Conservation (phyloP, 2,113 vertebrate genomes). For the Todiramphus chloris region DNA sequence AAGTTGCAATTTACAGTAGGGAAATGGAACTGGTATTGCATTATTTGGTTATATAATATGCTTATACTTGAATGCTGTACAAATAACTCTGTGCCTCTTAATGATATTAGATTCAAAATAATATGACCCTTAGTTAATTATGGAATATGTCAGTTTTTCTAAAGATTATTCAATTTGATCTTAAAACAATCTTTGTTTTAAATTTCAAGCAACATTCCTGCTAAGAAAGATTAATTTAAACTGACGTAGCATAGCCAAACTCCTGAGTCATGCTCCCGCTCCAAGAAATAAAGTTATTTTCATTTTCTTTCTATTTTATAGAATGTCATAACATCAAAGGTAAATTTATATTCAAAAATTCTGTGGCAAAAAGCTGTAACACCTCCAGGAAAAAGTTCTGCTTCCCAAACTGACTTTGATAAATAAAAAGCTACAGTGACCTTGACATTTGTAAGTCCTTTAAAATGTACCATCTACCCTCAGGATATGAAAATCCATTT, state of each 20-base stretch:
- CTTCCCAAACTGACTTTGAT: background rate
- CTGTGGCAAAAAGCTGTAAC: background rate
- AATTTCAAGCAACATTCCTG: background rate
- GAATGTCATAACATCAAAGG: background rate
- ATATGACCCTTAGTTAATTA: background rate
- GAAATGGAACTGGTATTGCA: background rate
- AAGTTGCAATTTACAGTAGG: background rate
- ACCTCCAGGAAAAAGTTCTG: background rate
- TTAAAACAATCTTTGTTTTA: background rate
- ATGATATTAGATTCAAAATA: background rate
- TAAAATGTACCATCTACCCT: background rate
- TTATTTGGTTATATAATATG: background rate
- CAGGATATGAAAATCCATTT: background rate
- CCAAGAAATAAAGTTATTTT: background rate
- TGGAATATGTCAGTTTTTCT: background rate
- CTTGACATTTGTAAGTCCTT: background rate
- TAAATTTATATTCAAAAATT: background rate
- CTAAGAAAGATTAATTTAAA: background rate
- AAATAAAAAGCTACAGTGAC: background rate
- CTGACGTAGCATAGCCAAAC: background rate
- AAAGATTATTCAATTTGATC: background rate
- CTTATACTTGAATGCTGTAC: background rate
- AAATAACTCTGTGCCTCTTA: background rate
- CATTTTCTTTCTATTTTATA: background rate
- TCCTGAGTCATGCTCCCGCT: background rate